These are phyloP conservation scores for Microplitis manilae DNA, from an alignment of 2,888 invertebrate genomes.

Conservation along the genomic window DNA sequence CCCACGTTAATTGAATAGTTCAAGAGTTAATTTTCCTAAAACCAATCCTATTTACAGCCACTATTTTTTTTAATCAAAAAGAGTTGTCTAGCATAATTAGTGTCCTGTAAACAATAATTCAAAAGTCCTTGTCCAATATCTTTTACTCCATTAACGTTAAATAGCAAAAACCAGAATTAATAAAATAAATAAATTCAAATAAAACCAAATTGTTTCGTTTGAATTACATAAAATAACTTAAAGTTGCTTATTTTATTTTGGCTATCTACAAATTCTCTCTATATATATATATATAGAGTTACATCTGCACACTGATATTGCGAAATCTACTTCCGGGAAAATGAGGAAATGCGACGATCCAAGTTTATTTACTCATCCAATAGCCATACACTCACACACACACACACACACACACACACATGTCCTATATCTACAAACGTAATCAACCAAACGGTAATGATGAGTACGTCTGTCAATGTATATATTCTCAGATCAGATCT, in stretches of 20 bases:
- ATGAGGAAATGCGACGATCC: conserved; percentile 17
- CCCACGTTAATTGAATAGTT: background rate
- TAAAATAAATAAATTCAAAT: background rate
- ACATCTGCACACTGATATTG: conserved; percentile 11
- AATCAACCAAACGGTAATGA: conserved; percentile 16
- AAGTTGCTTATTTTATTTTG: background rate
- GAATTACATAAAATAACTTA: background rate
- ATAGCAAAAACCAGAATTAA: background rate
- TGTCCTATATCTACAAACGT: background rate
- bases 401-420: background rate
- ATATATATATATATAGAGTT: conserved; percentile 4
- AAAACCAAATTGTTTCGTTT: background rate
- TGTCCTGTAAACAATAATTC: background rate
- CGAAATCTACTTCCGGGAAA: conserved; percentile 26
- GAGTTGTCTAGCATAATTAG: background rate
- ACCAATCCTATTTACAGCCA: background rate
- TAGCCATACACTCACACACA: background rate
- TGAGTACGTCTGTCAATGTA: background rate
- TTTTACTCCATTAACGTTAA: background rate
- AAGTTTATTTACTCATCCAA: conserved; percentile 31
- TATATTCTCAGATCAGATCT: background rate
- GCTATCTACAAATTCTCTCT: background rate
- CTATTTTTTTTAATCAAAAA: background rate
- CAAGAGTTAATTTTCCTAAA: background rate
- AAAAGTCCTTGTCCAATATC: too few relatives aligned